These are phyloP conservation scores for Oedothorax gibbosus DNA, from an alignment of 1,140 invertebrate genomes.

Conservation along the genomic window DNA sequence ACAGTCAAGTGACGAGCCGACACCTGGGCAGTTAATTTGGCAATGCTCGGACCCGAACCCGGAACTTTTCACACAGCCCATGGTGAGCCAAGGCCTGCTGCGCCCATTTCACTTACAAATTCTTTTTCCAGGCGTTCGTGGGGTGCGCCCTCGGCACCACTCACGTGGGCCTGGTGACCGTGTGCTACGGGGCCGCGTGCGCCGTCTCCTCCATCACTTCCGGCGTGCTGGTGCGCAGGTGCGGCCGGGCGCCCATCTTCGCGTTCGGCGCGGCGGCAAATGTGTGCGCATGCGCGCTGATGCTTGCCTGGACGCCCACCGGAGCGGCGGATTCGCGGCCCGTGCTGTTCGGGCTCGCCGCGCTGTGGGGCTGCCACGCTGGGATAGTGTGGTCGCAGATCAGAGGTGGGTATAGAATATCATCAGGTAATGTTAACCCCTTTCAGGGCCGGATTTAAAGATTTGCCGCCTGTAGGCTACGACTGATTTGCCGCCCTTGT, in stretches of 20 bases:
- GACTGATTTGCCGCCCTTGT: too few relatives aligned
- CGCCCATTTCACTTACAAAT: too few relatives aligned
- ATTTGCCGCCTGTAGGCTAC: too few relatives aligned
- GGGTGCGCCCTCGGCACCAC: constrained; percentile 91
- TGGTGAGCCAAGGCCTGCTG: too few relatives aligned
- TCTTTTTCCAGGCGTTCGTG: constrained; percentile 82
- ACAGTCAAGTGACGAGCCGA: too few relatives aligned
- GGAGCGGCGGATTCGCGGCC: constrained; percentile 82
- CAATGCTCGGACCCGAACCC: too few relatives aligned
- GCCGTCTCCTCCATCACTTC: constrained; percentile 90
- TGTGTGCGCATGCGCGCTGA: constrained; percentile 78
- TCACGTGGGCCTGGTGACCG: constrained; percentile 94
- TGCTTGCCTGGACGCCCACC: constrained; percentile 88
- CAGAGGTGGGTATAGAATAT: constrained; percentile 8
- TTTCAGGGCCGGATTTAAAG: too few relatives aligned
- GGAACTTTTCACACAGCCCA: too few relatives aligned
- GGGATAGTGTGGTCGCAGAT: constrained; percentile 27
- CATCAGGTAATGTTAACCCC: too few relatives aligned
- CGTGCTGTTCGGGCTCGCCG: constrained; percentile 88
- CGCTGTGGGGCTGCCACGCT: constrained; percentile 81
- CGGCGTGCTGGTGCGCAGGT: constrained; percentile 90
- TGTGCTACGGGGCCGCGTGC: constrained; percentile 92
- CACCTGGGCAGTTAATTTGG: too few relatives aligned
- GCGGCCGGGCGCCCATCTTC: constrained; percentile 88
- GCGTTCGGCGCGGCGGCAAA: constrained; percentile 83